Evolutionary conservation across 2,797 vertebrate species (phyloP), one percentile per base, ranked within the genome.

Genomic region (Spondyliosoma cantharus): DNA sequence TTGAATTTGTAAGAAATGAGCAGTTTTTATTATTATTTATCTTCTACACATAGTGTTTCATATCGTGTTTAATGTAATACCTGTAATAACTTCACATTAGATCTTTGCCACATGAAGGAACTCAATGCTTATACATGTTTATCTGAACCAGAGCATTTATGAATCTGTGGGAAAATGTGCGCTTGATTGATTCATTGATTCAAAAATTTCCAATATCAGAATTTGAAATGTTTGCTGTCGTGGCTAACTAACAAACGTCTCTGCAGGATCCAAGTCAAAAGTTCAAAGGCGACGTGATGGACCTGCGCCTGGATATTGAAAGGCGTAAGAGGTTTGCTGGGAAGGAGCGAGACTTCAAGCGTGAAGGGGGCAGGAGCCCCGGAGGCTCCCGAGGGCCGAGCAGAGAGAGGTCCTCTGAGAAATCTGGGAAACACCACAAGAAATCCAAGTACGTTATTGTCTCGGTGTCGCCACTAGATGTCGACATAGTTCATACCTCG

Each of bases 241-340:
- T 50, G 19, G 24, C 70, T 86, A 59, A 89, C 52, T 3, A 24
- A 37, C 43, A 1, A 6, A 0, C 86, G 7, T 94, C 61, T 89
- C 84, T 22, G 72, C 95, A 99, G 98, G 96, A 96, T 78, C 95
- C 96, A 86, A 94, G 94, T 84, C 95, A 94, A 92, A 98, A 97
- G 93, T 97, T 96, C 87, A 98, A 97, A 93, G 97, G 97, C 4
- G 97, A 99, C 81, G 95, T 96, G 77, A 96, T 97, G 94, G 97
- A 99, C 93, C 96, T 99, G 64, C 97, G 97, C 83, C 96, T 97
- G 95, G 98, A 98, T 95, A 98, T 98, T 93, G 97, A 98, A 90
- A 96, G 97, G 81, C 97, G 97, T 91, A 99, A 98, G 96, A 97
- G 96, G 95, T 97, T 97, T 67, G 91, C 93, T 20, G 92, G 92